Conservation (phyloP, 2,888 invertebrate genomes). For the Lochmaea capreae region DNA sequence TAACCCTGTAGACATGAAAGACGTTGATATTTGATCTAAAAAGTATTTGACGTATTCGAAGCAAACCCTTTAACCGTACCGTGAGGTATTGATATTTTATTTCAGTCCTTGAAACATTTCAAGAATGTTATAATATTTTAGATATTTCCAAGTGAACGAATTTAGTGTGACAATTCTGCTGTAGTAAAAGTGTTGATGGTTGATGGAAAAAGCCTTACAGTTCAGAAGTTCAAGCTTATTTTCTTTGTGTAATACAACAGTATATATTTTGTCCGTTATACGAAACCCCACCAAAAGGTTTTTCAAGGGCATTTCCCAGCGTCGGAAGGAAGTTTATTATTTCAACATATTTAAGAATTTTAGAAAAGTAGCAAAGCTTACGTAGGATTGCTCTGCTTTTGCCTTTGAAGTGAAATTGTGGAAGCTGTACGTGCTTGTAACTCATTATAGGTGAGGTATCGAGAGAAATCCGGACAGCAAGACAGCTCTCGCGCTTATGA, state of each 20-base stretch:
- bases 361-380: too few relatives aligned
- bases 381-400: too few relatives aligned
- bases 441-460: too few relatives aligned
- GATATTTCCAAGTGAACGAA: slow-evolving; percentile 18
- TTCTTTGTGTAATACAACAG: slow-evolving; percentile 10
- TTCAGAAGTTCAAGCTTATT: slow-evolving; percentile 12
- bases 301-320: neutral
- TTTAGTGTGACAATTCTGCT: slow-evolving; percentile 16
- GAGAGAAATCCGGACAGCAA: too few relatives aligned
- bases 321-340: neutral
- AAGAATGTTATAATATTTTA: slow-evolving; percentile 20
- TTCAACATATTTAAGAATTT: too few relatives aligned
- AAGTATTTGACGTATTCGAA: neutral
- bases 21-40: neutral
- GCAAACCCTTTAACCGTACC: neutral
- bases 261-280: neutral
- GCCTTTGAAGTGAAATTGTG: too few relatives aligned
- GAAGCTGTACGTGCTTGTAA: too few relatives aligned
- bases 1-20: neutral
- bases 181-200: slow-evolving; percentile 1
- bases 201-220: neutral
- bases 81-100: slow-evolving; percentile 7
- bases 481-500: too few relatives aligned
- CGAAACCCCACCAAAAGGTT: neutral
- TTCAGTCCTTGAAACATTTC: slow-evolving; percentile 5